phyloP scores from a whole-genome alignment of 2,888 invertebrate species.

The Sicus ferrugineus region DNA sequence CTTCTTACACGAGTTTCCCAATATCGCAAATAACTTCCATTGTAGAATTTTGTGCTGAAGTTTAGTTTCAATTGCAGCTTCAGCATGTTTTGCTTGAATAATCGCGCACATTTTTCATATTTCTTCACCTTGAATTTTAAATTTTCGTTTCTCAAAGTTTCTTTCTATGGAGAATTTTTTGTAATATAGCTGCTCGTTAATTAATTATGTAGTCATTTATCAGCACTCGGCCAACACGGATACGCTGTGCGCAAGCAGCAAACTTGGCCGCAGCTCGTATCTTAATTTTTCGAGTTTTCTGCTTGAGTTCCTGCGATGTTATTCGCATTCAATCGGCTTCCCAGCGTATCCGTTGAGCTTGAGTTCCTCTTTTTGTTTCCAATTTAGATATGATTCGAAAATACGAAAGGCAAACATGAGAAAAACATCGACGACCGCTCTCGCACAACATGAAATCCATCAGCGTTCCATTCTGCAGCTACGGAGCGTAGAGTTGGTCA shows the following conservation, averaged over 20 bases:
- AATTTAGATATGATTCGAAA: neutral
- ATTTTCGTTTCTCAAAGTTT: too few relatives aligned
- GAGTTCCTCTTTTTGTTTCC: neutral
- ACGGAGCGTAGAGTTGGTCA: conserved; percentile 24
- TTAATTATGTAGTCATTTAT: conserved; percentile 4
- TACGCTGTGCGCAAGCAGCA: neutral
- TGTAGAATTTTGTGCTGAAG: too few relatives aligned
- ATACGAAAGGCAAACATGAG: conserved; percentile 4
- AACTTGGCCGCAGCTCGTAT: neutral
- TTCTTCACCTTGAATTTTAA: too few relatives aligned
- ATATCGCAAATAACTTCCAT: too few relatives aligned
- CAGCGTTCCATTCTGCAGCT: neutral
- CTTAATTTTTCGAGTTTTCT: conserved; percentile 5
- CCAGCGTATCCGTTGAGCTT: neutral
- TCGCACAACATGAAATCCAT: too few relatives aligned
- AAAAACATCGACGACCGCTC: neutral
- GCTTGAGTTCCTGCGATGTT: conserved; percentile 18
- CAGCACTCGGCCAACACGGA: neutral
- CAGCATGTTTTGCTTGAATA: too few relatives aligned
- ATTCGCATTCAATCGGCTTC: neutral
- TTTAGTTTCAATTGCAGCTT: too few relatives aligned
- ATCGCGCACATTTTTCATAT: too few relatives aligned
- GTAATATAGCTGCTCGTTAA: neutral
- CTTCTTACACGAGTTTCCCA: too few relatives aligned
- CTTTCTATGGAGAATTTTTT: neutral